These are phyloP conservation scores for Luffia ferchaultella DNA, from an alignment of 2,888 invertebrate species.

Conservation along the genomic window DNA sequence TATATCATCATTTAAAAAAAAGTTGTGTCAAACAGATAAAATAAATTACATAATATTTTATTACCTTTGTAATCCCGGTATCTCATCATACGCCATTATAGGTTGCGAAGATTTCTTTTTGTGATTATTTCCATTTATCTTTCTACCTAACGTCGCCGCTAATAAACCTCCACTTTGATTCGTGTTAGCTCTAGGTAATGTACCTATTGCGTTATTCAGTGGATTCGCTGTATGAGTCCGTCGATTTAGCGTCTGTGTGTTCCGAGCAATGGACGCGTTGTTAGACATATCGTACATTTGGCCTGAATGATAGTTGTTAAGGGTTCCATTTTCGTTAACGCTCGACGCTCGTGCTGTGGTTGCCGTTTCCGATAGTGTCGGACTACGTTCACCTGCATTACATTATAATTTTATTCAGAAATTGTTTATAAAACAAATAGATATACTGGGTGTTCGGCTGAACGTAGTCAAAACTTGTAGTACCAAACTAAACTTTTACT, in stretches of 20 bases:
- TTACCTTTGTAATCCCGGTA: conserved; percentile 63
- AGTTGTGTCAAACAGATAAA: too few relatives aligned
- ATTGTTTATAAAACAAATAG: too few relatives aligned
- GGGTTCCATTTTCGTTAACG: conserved; percentile 55
- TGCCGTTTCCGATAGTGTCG: conserved; percentile 83
- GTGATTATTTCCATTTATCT: conserved; percentile 60
- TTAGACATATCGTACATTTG: conserved; percentile 34
- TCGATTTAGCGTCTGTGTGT: conserved; percentile 52
- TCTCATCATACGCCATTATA: conserved; percentile 66
- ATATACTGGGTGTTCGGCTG: too few relatives aligned
- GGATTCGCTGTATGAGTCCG: conserved; percentile 40
- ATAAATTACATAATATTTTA: neutral
- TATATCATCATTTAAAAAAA: too few relatives aligned
- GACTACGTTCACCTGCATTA: conserved; percentile 75
- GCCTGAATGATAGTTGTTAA: conserved; percentile 34
- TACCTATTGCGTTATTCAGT: conserved; percentile 51
- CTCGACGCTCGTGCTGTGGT: conserved; percentile 84
- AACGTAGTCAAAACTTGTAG: too few relatives aligned
- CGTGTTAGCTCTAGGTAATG: conserved; percentile 48
- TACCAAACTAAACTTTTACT: too few relatives aligned
- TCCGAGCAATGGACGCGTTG: conserved; percentile 37
- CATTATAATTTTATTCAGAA: too few relatives aligned
- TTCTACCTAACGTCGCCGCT: conserved; percentile 51
- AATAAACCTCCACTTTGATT: conserved; percentile 35
- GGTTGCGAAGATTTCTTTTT: conserved; percentile 59